A percentile compares a stretch with the other conserved stretches of the same genome.
phyloP scores from a whole-genome alignment of 2,888 invertebrate genomes.

The Aricia artaxerxes region DNA sequence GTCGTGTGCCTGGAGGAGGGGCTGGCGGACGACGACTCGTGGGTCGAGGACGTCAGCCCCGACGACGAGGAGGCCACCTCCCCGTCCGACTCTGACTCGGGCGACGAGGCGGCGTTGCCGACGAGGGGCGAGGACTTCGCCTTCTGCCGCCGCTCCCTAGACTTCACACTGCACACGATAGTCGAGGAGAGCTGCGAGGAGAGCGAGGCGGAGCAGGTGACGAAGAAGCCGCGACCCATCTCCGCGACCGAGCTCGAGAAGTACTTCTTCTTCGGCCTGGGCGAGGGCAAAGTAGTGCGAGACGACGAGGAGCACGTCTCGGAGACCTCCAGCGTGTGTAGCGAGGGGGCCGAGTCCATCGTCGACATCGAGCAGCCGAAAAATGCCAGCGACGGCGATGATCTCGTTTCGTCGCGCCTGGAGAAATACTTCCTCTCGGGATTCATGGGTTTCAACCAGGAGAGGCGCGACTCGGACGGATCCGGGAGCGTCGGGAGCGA shows the following conservation, averaged over 20 bases:
- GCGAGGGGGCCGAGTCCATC: conserved; percentile 89
- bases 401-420: conserved; percentile 89
- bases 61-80: conserved; percentile 88
- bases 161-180: conserved; percentile 95
- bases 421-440: conserved; percentile 95
- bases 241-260: conserved; percentile 93
- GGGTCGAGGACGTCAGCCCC: conserved; percentile 93
- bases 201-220: conserved; percentile 88
- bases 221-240: conserved; percentile 83
- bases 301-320: conserved; percentile 85
- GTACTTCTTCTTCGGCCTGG: conserved; percentile 93
- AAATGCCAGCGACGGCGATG: conserved; percentile 83
- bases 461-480: conserved; percentile 89
- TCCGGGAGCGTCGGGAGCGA: conserved; percentile 94
- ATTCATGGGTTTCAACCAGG: conserved; percentile 90
- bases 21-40: conserved; percentile 93
- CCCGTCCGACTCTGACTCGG: conserved; percentile 84
- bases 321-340: conserved; percentile 92
- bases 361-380: conserved; percentile 81
- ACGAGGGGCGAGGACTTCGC: conserved; percentile 91
- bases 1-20: conserved; percentile 91
- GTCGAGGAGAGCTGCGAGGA: conserved; percentile 97
- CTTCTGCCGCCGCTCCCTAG: conserved; percentile 90
- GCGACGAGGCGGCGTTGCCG: conserved; percentile 84
- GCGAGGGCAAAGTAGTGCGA: conserved; percentile 83